These are phyloP conservation scores for Pangasianodon gigas DNA, from an alignment of 2,113 vertebrate genomes.

Conservation along the genomic window DNA sequence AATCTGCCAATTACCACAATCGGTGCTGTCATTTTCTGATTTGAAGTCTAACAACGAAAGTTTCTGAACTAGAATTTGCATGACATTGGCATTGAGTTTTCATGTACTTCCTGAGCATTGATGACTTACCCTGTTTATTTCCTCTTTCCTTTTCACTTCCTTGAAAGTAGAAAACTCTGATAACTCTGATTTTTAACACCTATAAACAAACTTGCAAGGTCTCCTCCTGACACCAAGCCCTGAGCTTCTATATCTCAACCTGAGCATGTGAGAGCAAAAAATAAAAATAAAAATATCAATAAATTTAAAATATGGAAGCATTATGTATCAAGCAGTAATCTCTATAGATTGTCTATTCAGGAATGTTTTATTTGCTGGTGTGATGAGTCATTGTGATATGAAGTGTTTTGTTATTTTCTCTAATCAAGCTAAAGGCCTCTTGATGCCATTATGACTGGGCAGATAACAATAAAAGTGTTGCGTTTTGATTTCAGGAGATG, in stretches of 20 bases:
- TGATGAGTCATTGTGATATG: neutral
- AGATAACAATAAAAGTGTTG: neutral
- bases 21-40: neutral
- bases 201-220: neutral
- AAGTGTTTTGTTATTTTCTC: conserved; percentile 13
- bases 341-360: neutral
- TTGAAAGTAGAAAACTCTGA: neutral
- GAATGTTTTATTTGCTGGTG: neutral
- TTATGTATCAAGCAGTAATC: neutral
- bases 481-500: conserved; percentile 5
- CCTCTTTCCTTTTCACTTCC: neutral
- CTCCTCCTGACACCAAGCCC: no score
- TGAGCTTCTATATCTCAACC: neutral
- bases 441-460: neutral
- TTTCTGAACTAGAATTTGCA: neutral
- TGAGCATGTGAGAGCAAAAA: neutral
- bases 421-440: conserved; percentile 12
- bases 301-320: neutral
- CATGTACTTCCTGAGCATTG: neutral
- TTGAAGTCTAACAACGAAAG: neutral
- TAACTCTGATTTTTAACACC: neutral
- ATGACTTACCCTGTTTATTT: neutral
- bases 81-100: neutral
- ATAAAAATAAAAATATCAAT: neutral
- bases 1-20: neutral